Evolutionary conservation across 1,140 invertebrate genomes (phyloP).

Genomic region (Drosophila bifasciata): DNA sequence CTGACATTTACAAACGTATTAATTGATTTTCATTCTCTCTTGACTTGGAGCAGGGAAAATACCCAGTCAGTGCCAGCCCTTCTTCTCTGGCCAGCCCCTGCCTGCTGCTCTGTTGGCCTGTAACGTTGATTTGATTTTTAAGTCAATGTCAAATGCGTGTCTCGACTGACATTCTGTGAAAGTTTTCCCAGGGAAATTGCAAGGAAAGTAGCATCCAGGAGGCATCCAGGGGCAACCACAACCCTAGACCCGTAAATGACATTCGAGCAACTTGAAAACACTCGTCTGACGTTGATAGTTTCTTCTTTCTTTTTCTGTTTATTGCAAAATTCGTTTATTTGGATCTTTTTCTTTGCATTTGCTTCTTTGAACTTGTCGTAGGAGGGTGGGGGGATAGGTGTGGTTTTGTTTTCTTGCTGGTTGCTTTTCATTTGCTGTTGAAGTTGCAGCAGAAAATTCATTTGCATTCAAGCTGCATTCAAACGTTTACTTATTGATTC

Average conservation of each 20-base stretch:
- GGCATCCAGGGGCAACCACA: no score
- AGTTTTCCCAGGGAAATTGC: no score
- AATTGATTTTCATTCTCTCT: conserved; percentile 71
- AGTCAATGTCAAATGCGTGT: conserved; percentile 45
- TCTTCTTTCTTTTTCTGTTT: background rate
- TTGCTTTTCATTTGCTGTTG: conserved; percentile 39
- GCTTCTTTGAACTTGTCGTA: conserved; percentile 30
- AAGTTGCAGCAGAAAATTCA: conserved; percentile 30
- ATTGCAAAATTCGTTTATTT: conserved; percentile 30
- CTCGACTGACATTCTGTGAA: background rate
- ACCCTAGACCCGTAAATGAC: no score
- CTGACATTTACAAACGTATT: conserved; percentile 66
- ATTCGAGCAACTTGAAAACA: no score
- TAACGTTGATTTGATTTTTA: conserved; percentile 64
- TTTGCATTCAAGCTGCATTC: conserved; percentile 22
- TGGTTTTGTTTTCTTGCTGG: conserved; percentile 8
- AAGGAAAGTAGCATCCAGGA: no score
- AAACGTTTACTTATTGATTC: conserved; percentile 13
- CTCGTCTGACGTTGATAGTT: no score
- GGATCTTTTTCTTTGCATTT: no score
- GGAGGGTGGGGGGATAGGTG: background rate
- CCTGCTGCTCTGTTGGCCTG: conserved; percentile 7
- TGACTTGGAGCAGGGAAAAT: conserved; percentile 21
- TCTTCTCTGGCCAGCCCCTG: background rate
- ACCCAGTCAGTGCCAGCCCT: background rate